Base-by-base conservation (phyloP, 2,888 invertebrate species). In the Galeopsomyia nigrocyanea region DNA sequence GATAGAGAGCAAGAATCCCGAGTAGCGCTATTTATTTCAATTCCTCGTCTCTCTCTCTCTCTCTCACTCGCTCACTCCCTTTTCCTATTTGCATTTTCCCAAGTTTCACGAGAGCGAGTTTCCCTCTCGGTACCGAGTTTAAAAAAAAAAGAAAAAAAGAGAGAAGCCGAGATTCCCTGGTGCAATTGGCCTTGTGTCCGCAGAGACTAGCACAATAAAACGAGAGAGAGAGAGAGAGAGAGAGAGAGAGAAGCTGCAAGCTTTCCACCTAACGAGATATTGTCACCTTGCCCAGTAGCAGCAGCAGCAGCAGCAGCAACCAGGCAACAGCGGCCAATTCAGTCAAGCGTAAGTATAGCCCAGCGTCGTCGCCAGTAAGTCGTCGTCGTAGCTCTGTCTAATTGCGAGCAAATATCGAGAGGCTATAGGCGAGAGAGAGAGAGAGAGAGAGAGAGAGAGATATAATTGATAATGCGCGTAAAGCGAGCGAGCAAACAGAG, bases 371-470 rank as follows among this genome's bases (percentile, higher is more conserved):
- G 10, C 21, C 51, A 58, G 22, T 58, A 64, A 69, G 69, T 57
- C 50, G 21, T 39, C n/a, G 22, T 3, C 17, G 17, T 17, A 53
- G 57, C 55, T 50, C 10, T 17, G 26, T 47, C 69, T 74, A 74
- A 74, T 71, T 71, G 65, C 71, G 68, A 74, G 65, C 74, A 74
- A 75, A 75, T 75, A 75, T 67, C 69, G 57, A 39, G 39, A 39
- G 39, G 63, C 57, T 16, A n/a, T 16, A n/a, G 53, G 14, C 57
- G 62, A 73, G 76, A 74, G n/a, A 51, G 22, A 22, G 17, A 50
- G 50, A 50, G 50, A 50, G 53, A 57, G 61, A 55, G 68, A 49
- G 26, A 39, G 60, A 73, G 69, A 73, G 67, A 65, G 68, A 57
- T 56, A 57, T 26, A 26, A 26, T 26, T 26, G 26, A 26, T 26